Conservation (phyloP, 2,113 vertebrate species). For the Chaenogobius annularis region DNA sequence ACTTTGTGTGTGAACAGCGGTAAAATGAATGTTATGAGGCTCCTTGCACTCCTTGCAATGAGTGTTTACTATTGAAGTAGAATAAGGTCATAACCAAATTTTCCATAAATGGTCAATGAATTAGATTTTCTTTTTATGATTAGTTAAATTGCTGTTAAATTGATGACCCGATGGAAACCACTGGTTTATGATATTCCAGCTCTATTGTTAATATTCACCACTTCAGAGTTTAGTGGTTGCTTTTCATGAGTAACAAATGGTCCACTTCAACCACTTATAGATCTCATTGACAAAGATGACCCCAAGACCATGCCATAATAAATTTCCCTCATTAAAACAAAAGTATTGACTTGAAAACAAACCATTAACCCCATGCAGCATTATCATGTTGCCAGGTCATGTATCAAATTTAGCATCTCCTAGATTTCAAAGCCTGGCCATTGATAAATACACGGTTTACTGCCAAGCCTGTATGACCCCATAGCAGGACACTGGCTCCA, state of each 20-base stretch:
- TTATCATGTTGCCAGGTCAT: not conserved
- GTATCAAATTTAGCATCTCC: not conserved
- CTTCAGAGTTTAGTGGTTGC: not conserved
- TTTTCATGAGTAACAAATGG: not conserved
- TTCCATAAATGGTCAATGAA: not conserved
- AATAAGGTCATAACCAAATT: not conserved
- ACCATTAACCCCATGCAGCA: not conserved
- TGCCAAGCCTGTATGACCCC: slow-evolving; percentile 40
- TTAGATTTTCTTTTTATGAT: not conserved
- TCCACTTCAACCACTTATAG: not conserved
- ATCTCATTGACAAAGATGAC: not conserved
- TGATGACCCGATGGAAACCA: not conserved
- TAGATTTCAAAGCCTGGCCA: slow-evolving; percentile 12
- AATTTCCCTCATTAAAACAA: not conserved
- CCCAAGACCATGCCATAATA: not conserved
- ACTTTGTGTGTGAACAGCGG: slow-evolving; percentile 45
- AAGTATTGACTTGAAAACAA: not conserved
- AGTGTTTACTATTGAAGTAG: not conserved
- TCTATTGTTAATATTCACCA: not conserved
- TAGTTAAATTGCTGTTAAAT: not conserved
- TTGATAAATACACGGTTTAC: slow-evolving; percentile 34
- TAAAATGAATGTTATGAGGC: slow-evolving; percentile 1
- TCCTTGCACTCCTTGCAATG: no score
- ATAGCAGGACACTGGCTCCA: slow-evolving; percentile 56
- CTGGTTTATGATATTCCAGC: not conserved